These are phyloP conservation scores for Eurosta solidaginis DNA, from an alignment of 1,140 invertebrate genomes.

Conservation along the genomic window DNA sequence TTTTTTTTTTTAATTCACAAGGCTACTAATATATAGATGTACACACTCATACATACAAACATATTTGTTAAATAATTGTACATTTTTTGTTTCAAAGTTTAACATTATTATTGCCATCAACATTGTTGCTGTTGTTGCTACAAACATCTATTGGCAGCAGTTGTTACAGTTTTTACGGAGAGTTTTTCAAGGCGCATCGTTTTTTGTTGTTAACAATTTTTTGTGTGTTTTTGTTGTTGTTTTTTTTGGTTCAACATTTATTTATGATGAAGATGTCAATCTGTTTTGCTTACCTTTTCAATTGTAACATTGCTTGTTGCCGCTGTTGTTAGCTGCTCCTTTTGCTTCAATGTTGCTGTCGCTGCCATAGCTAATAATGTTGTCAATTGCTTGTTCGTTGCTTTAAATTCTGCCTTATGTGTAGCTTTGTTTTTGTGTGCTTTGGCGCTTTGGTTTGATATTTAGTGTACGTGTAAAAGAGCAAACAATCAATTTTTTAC, in stretches of 20 bases:
- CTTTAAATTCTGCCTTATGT: slow-evolving; percentile 2
- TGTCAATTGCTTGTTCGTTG: background rate
- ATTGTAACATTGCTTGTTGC: slow-evolving; percentile 30
- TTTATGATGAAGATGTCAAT: slow-evolving; percentile 60
- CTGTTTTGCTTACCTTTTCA: slow-evolving; percentile 45
- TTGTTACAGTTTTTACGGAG: too few relatives aligned
- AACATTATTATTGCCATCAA: background rate
- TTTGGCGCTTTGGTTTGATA: background rate
- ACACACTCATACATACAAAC: background rate
- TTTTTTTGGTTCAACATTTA: slow-evolving; percentile 52
- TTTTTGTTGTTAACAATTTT: background rate
- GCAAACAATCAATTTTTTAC: background rate
- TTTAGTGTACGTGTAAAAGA: background rate
- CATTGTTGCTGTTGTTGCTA: background rate
- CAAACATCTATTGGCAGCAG: too few relatives aligned
- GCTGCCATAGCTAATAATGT: slow-evolving; percentile 9
- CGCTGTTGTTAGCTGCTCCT: slow-evolving; percentile 42
- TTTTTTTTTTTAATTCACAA: background rate
- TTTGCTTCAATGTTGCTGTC: slow-evolving; percentile 39
- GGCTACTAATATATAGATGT: background rate
- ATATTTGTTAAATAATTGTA: background rate
- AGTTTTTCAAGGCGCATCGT: too few relatives aligned
- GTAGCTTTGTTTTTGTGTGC: background rate
- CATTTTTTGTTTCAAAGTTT: background rate
- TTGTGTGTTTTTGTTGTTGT: background rate